A percentile compares a stretch with the other conserved stretches of the same genome.
These are phyloP conservation scores for Dysidea cf. avara DNA, from an alignment of 37 sponge, comb jelly and placozoan species.

Conservation along the genomic window DNA sequence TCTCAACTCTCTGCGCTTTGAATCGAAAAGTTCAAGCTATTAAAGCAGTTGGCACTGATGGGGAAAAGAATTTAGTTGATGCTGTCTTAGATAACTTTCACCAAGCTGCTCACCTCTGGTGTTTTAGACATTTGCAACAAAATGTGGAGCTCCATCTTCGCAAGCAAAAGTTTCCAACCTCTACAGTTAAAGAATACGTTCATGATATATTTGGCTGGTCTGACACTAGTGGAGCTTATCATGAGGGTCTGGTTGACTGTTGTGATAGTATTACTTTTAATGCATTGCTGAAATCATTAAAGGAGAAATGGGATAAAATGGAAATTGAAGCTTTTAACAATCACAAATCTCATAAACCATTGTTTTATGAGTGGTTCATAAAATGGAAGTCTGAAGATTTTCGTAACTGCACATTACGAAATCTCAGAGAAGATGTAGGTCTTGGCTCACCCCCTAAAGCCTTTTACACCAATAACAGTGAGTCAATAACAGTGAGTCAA, in stretches of 20 bases:
- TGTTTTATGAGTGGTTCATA: background rate
- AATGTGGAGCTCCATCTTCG: conserved; percentile 9
- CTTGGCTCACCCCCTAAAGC: conserved; percentile 3
- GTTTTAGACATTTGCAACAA: background rate
- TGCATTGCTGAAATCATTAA: background rate
- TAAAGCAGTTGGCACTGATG: conserved; percentile 21
- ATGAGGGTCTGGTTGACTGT: background rate
- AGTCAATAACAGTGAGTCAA: conserved; percentile 6
- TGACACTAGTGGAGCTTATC: background rate
- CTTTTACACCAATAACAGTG: conserved; percentile 2
- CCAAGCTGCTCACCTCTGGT: background rate
- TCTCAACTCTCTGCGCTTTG: background rate
- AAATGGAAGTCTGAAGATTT: conserved; percentile 5
- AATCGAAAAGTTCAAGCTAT: background rate
- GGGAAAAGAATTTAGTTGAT: background rate
- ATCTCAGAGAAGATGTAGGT: background rate
- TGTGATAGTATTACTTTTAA: background rate
- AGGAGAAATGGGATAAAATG: conserved; percentile 1
- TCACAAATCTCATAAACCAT: background rate
- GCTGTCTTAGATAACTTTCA: background rate
- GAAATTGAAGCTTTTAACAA: background rate
- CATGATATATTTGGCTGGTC: background rate
- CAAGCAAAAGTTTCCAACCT: background rate
- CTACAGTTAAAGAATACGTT: background rate
- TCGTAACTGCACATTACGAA: background rate